Evolutionary conservation across 2,888 invertebrate species (phyloP), one percentile per base, ranked within the genome.

Genomic region (Campaea margaritaria): DNA sequence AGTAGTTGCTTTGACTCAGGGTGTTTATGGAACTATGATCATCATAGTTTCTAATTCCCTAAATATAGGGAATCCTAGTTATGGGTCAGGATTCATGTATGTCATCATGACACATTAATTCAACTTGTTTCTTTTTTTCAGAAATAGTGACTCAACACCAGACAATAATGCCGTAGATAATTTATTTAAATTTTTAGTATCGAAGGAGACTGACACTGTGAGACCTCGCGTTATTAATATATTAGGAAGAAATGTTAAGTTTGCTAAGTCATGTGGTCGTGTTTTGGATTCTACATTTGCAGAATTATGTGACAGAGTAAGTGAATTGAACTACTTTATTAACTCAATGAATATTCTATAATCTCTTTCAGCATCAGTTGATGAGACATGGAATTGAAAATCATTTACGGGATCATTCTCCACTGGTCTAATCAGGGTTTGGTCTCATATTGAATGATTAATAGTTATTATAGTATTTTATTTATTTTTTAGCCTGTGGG

Each of bases 211-310:
- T 80, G 99, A 99, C 82, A 94, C 95, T 16, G 95, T 98, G 15
- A 93, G 98, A 68, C 94, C 97, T n/a, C 95, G 96, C 76, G 96
- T 95, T 0, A 94, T 99, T 56, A 96, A 95, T 55, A 98, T 99
- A 69, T 94, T 97, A 81, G 98, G 98, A 2, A 94, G 99, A 68
- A 96, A 98, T 91, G 96, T 99, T 0, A 95, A 94, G 5, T 97
- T 99, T 82, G 93, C 95, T 0, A 97, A 95, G 85, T 96, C 98
- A 14, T 99, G 99, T 88, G 99, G 99, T 0, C 95, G 96, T 81
- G 95, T 99, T 41, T 91, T 98, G 65, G 97, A 99, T 85, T 95
- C 96, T 31, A 95, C 95, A 1, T 99, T 99, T 89, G 93, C 94
- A 15, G 99, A 99, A 86, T 92, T 99, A 50, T 99, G 99, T 90